phyloP scores from a whole-genome alignment of 2,888 invertebrate genomes.

The Tenthredo mesomela region DNA sequence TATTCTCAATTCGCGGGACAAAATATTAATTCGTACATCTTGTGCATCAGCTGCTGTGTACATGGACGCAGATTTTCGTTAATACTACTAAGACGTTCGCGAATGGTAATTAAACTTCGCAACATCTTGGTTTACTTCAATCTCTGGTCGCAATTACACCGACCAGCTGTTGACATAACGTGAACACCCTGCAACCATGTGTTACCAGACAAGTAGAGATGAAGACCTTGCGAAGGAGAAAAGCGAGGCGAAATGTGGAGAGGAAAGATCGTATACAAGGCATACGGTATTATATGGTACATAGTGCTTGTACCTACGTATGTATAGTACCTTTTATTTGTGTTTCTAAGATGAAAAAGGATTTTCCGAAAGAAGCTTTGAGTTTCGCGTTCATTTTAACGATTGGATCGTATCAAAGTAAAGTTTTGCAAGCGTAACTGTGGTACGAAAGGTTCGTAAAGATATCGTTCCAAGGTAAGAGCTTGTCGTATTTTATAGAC shows the following conservation, averaged over 20 bases:
- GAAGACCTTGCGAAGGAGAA: conserved; percentile 1
- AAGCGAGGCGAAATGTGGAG: not conserved
- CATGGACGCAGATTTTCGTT: not conserved
- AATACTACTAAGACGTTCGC: not conserved
- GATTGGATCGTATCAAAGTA: not conserved
- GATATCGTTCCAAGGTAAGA: not conserved
- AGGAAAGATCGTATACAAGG: not conserved
- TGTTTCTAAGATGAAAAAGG: not conserved
- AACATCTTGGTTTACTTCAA: conserved; percentile 60
- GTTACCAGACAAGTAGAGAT: not conserved
- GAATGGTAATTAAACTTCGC: conserved; percentile 61
- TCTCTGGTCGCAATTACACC: conserved; percentile 52
- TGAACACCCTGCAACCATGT: not conserved
- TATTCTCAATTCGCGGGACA: too few relatives aligned
- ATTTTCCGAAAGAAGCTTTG: not conserved
- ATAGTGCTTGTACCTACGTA: not conserved
- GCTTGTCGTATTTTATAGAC: not conserved
- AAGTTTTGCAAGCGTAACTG: not conserved
- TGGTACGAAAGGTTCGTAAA: not conserved
- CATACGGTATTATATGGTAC: not conserved
- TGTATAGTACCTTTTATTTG: not conserved
- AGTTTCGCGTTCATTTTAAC: conserved; percentile 17
- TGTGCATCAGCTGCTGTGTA: not conserved
- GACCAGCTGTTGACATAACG: conserved; percentile 32
- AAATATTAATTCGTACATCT: not conserved